Evolutionary conservation across 2,113 vertebrate species (phyloP), one percentile per base, ranked within the genome.

Genomic region (Capreolus pygargus): DNA sequence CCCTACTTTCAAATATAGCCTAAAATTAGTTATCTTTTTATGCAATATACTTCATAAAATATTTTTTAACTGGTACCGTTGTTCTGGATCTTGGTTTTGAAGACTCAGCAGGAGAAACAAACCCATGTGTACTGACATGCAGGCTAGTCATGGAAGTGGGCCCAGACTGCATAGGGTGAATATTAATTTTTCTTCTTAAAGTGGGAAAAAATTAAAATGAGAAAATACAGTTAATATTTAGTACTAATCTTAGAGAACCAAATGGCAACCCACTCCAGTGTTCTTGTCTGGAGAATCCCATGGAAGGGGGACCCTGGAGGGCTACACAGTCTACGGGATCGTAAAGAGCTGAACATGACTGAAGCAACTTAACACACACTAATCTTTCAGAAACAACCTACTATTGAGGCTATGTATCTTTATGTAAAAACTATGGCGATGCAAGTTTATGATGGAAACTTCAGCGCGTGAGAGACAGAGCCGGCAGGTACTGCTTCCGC

Each of bases 181-280:
- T 98, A 96, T 86, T 90, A 95, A 95, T 94, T 95, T 93, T 25
- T 54, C 92, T 58, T 95, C 97, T 98, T 96, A 97, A 95, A 98
- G 86, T 98, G 97, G 96, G 92, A 96, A 98, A 98, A 96, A 97
- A 79, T 90, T 21, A 96, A 96, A 97, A 83, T 47, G 76, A 45
- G 86, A 96, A 94, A 98, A 97, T 97, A 52, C 98, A 98, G 98
- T 98, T 98, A 98, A 98, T 98, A 98, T 98, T 98, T 98, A 98
- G 98, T 97, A 98, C 97, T 97, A 85, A 98, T 25, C 36, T 74
- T 43, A 25, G 67, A 74, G 67, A 74, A 74, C 36, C 4, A 74
- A 43, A 39, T 67, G 10, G 67, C 21, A 13, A 6, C 21, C 67
- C 67, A 43, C 36, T 43, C 67, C 67, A 74, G 21, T 39, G 11